A percentile compares a stretch with the other conserved stretches of the same genome.
phyloP scores from a whole-genome alignment of 1,140 invertebrate species.

The Neuroterus valhalla region DNA sequence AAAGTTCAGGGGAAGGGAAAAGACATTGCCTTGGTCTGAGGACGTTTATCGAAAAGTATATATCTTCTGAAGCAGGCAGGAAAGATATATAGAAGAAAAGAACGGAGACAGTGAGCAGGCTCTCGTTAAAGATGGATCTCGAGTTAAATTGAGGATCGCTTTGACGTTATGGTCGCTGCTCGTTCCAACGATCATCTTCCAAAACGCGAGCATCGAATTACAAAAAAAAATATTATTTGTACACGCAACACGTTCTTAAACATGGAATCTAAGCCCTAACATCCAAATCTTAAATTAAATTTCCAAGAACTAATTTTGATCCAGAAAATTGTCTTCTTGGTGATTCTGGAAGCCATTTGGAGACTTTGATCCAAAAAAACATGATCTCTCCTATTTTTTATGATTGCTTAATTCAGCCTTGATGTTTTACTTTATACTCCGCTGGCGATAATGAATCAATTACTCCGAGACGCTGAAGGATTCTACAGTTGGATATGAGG shows the following conservation, averaged over 20 bases:
- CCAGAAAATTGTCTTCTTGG: neutral
- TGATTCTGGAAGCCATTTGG: no score
- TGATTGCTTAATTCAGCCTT: no score
- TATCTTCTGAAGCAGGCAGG: conserved; percentile 32
- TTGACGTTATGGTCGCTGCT: neutral
- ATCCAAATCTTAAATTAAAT: neutral
- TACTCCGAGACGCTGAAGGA: conserved; percentile 41
- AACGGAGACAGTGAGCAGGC: conserved; percentile 28
- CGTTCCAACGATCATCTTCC: no score
- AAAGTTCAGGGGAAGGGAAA: neutral
- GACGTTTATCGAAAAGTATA: conserved; percentile 36
- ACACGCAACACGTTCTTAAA: neutral
- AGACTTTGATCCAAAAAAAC: no score
- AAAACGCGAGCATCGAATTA: neutral
- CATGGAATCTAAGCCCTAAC: neutral
- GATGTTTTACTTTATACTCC: no score
- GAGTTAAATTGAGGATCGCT: conserved; percentile 25
- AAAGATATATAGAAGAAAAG: conserved; percentile 38
- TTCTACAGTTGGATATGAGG: conserved; percentile 49
- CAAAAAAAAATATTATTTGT: neutral
- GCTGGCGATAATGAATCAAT: conserved; percentile 51
- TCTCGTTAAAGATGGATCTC: conserved; percentile 50
- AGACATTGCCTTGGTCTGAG: conserved; percentile 38
- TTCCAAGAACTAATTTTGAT: conserved; percentile 12
- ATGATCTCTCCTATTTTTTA: no score